Base-by-base conservation (phyloP, 2,113 vertebrate species). In the Anas platyrhynchos region DNA sequence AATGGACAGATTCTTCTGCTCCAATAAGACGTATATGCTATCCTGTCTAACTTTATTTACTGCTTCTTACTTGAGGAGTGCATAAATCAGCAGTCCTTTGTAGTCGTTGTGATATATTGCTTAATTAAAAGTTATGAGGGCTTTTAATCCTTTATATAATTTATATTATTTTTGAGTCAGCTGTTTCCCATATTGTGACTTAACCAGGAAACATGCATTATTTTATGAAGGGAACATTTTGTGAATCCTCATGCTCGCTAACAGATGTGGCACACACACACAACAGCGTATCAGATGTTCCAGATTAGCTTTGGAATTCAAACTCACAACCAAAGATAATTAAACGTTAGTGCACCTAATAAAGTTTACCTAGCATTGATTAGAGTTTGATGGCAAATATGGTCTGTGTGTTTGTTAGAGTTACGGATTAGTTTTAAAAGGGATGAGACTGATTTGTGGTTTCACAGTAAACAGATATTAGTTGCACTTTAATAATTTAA, bases 111-210 rank as follows among this genome's bases (percentile, higher is more conserved):
- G 93, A 89, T 91, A 96, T 97, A 96, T 96, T 96, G 87, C 92
- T 96, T 97, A 97, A 97, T 98, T 98, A 97, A 97, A 97, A 97
- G 72, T 94, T 97, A 96, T 94, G 89, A 94, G 65, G 75, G 83
- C 83, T 95, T 97, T 94, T 91, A 97, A 82, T 97, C 68, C 6
- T 1, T 88, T 68, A 65, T 91, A 26, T 97, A 97, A 97, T 97
- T 97, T 94, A 48, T 96, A 87, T 93, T 71, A 92, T 94, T 97
- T 97, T 93, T 86, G 89, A 97, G 80, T 96, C 91, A 94, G 50
- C 48, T 88, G 78, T 97, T 97, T 94, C 66, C 46, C 50, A 27
- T 93, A 84, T 83, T 96, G 79, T 77, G 14, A 73, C 32, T 83
- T 87, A 94, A 93, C 86, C 50, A 93, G 80, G 58, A 86, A 78